phyloP scores from a whole-genome alignment of 2,797 vertebrate species.

The Borostomias antarcticus region DNA sequence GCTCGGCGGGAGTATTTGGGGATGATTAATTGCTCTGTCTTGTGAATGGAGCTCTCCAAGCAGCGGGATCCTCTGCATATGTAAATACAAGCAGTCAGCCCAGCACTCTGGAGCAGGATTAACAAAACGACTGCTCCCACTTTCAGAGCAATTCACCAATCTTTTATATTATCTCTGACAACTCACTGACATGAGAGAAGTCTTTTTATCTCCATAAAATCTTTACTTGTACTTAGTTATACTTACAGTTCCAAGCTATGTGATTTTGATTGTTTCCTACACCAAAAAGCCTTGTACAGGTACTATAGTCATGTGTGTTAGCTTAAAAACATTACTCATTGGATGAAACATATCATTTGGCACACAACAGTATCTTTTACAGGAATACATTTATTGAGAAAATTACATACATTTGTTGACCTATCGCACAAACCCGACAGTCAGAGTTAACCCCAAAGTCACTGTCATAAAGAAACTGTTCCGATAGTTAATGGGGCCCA shows the following conservation, averaged over 20 bases:
- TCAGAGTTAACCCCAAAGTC: too few species aligned
- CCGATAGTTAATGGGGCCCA: too few species aligned
- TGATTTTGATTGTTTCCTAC: not conserved
- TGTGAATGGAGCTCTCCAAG: constrained; percentile 82
- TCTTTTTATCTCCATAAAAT: constrained; percentile 33
- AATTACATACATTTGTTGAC: too few species aligned
- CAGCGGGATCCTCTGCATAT: constrained; percentile 90
- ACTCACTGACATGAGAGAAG: constrained; percentile 59
- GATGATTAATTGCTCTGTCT: constrained; percentile 98
- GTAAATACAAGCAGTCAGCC: constrained; percentile 87
- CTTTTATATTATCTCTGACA: constrained; percentile 79
- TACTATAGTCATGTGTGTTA: too few species aligned
- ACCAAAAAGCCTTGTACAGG: too few species aligned
- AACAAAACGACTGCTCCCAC: constrained; percentile 78
- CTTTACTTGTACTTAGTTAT: not conserved
- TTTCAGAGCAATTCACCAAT: constrained; percentile 76
- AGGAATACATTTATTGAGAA: too few species aligned
- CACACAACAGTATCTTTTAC: too few species aligned
- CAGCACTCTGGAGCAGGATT: constrained; percentile 79
- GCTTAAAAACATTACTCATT: too few species aligned
- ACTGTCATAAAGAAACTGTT: too few species aligned
- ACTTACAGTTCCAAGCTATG: constrained; percentile 6
- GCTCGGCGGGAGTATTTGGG: constrained; percentile 86
- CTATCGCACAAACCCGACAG: too few species aligned
- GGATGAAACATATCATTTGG: too few species aligned